phyloP scores from a whole-genome alignment of 2,113 vertebrate species.

The Lycocorax pyrrhopterus region DNA sequence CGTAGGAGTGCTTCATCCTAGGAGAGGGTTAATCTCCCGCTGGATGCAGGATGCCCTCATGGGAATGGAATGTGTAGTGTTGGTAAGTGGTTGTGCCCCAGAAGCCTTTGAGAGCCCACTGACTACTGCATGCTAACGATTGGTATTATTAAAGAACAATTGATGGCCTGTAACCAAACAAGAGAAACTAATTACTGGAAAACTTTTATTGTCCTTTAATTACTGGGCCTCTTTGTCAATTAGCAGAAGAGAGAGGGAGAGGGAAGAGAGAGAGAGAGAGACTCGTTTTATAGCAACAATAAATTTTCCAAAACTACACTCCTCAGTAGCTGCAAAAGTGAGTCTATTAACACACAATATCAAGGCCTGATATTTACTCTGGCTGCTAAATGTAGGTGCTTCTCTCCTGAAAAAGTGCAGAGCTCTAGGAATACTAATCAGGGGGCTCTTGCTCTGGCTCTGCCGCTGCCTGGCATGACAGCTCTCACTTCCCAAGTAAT shows the following conservation, averaged over 20 bases:
- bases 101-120: conserved; percentile 64
- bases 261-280: conserved; percentile 48
- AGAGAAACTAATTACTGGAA: conserved; percentile 79
- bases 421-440: conserved; percentile 36
- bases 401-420: conserved; percentile 1
- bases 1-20: conserved; percentile 25
- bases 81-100: conserved; percentile 84
- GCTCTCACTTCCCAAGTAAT: not conserved
- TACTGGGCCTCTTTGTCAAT: conserved; percentile 80
- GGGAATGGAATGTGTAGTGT: conserved; percentile 88
- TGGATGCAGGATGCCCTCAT: conserved; percentile 75
- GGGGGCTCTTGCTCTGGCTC: not conserved
- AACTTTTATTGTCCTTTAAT: conserved; percentile 80
- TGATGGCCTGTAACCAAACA: conserved; percentile 83
- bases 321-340: conserved; percentile 48
- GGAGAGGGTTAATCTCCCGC: conserved; percentile 75
- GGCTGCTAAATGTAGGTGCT: conserved; percentile 46
- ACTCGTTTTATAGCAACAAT: conserved; percentile 70
- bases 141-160: conserved; percentile 82
- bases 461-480: not conserved
- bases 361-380: conserved; percentile 53
- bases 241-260: conserved; percentile 69
- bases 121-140: conserved; percentile 81
- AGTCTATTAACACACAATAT: conserved; percentile 65
- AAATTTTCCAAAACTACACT: conserved; percentile 60